These are phyloP conservation scores for Phoxinus dragarum DNA, from an alignment of 2,797 vertebrate species.

Conservation along the genomic window DNA sequence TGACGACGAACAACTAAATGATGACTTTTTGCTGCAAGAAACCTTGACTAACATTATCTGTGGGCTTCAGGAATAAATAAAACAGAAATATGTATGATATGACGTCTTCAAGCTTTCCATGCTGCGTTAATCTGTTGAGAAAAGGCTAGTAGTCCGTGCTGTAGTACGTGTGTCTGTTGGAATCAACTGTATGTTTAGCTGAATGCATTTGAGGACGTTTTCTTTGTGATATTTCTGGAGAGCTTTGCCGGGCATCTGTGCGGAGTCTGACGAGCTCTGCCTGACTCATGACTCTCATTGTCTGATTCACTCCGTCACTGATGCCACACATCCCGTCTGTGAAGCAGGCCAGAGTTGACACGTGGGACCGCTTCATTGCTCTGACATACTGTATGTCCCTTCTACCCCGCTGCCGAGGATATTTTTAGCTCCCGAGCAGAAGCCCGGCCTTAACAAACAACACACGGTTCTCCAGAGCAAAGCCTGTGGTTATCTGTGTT, in stretches of 20 bases:
- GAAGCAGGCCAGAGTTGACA: slow-evolving; percentile 30
- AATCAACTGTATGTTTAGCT: neutral
- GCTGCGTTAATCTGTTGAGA: neutral
- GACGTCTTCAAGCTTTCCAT: neutral
- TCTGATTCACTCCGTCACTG: slow-evolving; percentile 38
- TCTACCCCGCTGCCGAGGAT: slow-evolving; percentile 20
- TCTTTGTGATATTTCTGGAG: slow-evolving; percentile 7
- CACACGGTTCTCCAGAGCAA: slow-evolving; percentile 34
- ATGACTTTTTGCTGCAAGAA: neutral
- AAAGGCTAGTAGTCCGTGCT: neutral
- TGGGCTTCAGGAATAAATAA: neutral
- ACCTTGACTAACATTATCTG: neutral
- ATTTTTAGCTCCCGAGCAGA: slow-evolving; percentile 56
- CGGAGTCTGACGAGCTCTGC: neutral
- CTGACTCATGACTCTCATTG: slow-evolving; percentile 25
- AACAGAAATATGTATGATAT: neutral
- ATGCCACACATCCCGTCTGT: slow-evolving; percentile 25
- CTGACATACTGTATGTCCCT: slow-evolving; percentile 30
- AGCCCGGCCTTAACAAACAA: slow-evolving; percentile 39
- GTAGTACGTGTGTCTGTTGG: neutral
- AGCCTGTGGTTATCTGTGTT: slow-evolving; percentile 53
- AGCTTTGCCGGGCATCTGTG: slow-evolving; percentile 13
- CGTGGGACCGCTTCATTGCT: slow-evolving; percentile 2
- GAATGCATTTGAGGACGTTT: neutral
- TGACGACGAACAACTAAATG: neutral